These are phyloP conservation scores for Drosophila mercatorum DNA, from an alignment of 2,888 invertebrate genomes.

Conservation along the genomic window DNA sequence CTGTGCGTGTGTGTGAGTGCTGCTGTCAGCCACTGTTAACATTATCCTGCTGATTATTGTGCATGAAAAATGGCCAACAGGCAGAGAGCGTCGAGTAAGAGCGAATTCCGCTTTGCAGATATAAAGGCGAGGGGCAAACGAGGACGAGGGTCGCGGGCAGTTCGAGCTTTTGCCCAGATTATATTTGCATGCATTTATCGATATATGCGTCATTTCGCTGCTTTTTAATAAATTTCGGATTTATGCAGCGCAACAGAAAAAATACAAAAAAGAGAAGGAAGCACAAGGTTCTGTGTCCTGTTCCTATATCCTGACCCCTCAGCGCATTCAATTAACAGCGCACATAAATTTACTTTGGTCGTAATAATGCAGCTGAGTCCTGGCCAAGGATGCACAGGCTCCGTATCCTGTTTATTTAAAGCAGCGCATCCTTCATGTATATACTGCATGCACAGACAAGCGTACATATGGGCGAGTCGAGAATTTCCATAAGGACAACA, in stretches of 20 bases:
- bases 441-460: neutral
- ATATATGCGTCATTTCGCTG: constrained; percentile 48
- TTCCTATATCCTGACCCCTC: constrained; percentile 29
- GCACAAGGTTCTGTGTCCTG: constrained; percentile 25
- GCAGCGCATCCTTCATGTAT: constrained; percentile 46
- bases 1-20: constrained; percentile 24
- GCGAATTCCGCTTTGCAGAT: constrained; percentile 13
- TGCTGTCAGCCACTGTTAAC: constrained; percentile 57
- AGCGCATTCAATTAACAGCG: constrained; percentile 74
- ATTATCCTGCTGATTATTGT: constrained; percentile 73
- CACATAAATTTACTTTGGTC: constrained; percentile 74
- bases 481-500: constrained; percentile 43
- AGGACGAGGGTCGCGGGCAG: neutral
- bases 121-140: neutral
- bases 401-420: constrained; percentile 70
- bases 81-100: constrained; percentile 17
- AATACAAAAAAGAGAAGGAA: neutral
- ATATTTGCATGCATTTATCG: constrained; percentile 70
- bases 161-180: constrained; percentile 9
- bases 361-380: constrained; percentile 76
- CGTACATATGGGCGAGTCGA: constrained; percentile 2
- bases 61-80: constrained; percentile 66
- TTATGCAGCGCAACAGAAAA: constrained; percentile 47
- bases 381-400: constrained; percentile 42
- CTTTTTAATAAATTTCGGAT: constrained; percentile 73